Percentiles rank a stretch among this genome's conserved stretches.
These are phyloP conservation scores for Pantherophis vulpinus DNA, from an alignment of 2,797 vertebrate species.

Conservation along the genomic window DNA sequence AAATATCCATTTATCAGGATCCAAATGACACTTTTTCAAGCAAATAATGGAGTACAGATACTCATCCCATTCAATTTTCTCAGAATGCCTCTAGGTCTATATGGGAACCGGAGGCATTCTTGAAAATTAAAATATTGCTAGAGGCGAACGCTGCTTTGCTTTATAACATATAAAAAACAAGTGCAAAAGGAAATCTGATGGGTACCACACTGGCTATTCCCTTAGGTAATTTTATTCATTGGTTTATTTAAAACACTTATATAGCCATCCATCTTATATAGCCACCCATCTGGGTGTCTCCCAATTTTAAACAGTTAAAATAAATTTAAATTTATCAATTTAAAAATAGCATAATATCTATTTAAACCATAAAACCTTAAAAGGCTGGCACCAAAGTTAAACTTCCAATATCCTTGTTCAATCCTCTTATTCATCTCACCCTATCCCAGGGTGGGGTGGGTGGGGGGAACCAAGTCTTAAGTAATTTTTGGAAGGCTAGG, in stretches of 20 bases:
- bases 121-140: background rate
- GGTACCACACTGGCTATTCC: background rate
- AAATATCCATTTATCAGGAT: background rate
- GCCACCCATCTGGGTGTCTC: background rate
- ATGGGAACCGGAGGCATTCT: background rate
- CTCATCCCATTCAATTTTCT: background rate
- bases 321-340: background rate
- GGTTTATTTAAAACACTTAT: background rate
- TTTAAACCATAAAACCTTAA: background rate
- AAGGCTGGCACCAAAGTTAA: background rate
- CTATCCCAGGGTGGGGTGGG: background rate
- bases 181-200: background rate
- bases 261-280: background rate
- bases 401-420: background rate
- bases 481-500: background rate
- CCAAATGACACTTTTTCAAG: background rate
- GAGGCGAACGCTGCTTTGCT: background rate
- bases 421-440: background rate
- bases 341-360: background rate
- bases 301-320: background rate
- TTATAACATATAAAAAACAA: background rate
- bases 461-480: background rate
- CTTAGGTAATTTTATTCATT: background rate
- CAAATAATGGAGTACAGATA: background rate
- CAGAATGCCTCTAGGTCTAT: background rate